A percentile compares a stretch with the other conserved stretches of the same genome.
Evolutionary conservation across 1,140 invertebrate genomes (phyloP).

Genomic region (Drosophila kikkawai): DNA sequence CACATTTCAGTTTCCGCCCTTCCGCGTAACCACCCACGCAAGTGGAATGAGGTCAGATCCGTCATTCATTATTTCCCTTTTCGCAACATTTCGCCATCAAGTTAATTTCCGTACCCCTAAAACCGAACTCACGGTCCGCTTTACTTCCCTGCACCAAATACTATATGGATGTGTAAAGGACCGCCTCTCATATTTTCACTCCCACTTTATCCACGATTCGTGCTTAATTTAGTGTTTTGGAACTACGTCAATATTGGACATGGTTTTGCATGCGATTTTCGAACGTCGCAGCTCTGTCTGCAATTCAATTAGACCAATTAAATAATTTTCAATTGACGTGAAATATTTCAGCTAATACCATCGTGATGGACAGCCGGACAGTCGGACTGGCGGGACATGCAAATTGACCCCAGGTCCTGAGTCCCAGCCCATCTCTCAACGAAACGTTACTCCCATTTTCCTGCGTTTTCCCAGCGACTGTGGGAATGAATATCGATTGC

Average conservation of each 20-base stretch:
- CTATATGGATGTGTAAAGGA: neutral
- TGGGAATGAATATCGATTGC: constrained; percentile 47
- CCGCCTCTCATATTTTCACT: constrained; percentile 2
- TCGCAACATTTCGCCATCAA: constrained; percentile 46
- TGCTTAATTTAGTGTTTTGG: constrained; percentile 25
- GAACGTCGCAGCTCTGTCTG: constrained; percentile 34
- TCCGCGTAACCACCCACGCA: constrained; percentile 8
- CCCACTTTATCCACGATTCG: neutral
- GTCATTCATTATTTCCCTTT: constrained; percentile 35
- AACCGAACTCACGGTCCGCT: neutral
- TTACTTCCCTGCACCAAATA: neutral
- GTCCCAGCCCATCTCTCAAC: neutral
- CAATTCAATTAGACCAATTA: constrained; percentile 62
- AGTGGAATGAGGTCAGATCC: constrained; percentile 32
- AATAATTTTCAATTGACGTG: constrained; percentile 50
- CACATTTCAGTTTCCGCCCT: constrained; percentile 1
- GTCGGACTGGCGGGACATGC: constrained; percentile 24
- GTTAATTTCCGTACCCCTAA: constrained; percentile 27
- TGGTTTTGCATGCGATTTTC: constrained; percentile 33
- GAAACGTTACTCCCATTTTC: neutral
- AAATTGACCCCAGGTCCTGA: constrained; percentile 37
- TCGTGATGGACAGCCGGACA: constrained; percentile 14
- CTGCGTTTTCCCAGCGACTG: neutral
- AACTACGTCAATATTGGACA: constrained; percentile 47
- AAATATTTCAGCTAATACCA: constrained; percentile 14